A percentile compares a stretch with the other conserved stretches of the same genome.
These are phyloP conservation scores for Oreocharis arfaki DNA, from an alignment of 2,113 vertebrate genomes.

Conservation along the genomic window DNA sequence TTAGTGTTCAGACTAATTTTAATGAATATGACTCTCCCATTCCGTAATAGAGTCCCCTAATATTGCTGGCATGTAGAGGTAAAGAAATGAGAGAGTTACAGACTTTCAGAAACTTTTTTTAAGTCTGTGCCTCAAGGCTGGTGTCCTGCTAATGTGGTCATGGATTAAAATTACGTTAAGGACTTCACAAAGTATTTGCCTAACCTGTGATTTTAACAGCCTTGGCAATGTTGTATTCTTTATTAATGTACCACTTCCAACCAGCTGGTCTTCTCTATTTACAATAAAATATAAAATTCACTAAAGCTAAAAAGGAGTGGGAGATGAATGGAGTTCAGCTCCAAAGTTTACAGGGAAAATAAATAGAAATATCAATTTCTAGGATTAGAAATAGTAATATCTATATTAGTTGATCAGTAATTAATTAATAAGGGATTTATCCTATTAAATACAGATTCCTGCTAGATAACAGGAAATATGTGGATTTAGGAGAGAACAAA, in stretches of 20 bases:
- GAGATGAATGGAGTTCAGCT: neutral
- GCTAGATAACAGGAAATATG: neutral
- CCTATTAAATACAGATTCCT: neutral
- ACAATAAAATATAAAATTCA: neutral
- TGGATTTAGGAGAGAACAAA: too few relatives aligned
- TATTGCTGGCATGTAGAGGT: neutral
- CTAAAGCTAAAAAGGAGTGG: neutral
- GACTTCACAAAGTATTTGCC: neutral
- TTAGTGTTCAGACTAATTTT: neutral
- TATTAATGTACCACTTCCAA: neutral
- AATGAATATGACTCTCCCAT: neutral
- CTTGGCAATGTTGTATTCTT: neutral
- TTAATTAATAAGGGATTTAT: neutral
- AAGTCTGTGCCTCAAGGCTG: neutral
- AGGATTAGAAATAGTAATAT: too few relatives aligned
- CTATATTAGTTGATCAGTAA: neutral
- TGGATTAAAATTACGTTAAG: neutral
- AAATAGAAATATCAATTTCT: neutral
- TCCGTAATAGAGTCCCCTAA: neutral
- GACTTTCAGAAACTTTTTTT: neutral
- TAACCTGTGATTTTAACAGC: neutral
- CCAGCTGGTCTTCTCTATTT: neutral
- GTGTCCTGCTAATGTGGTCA: neutral
- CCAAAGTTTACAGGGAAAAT: neutral
- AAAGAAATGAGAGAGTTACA: neutral